These are phyloP conservation scores for sheep (Ovis aries) DNA, from an alignment of 2,113 vertebrate species.

Conservation along the genomic window ARS-UI_Ramb_v3.0 NC_056067.1:51698001-51698500, in stretches of 20 bases:
- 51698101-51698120: neutral
- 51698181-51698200: no score
- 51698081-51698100: neutral
- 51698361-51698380: neutral
- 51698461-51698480: neutral
- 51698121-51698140: neutral
- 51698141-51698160: neutral
- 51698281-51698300: neutral
- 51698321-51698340: neutral
- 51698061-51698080: neutral
- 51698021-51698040: neutral
- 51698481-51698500: neutral
- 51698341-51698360: neutral
- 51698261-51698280: neutral
- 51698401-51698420: neutral
- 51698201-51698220: neutral
- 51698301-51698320: neutral
- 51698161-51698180: neutral
- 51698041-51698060: neutral
- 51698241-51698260: neutral
- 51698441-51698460: neutral
- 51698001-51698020: neutral
- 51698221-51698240: neutral
- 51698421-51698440: accelerated
- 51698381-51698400: neutral